Base-by-base conservation (phyloP, 2,888 invertebrate species). In the Cataglyphis altisquamis region DNA sequence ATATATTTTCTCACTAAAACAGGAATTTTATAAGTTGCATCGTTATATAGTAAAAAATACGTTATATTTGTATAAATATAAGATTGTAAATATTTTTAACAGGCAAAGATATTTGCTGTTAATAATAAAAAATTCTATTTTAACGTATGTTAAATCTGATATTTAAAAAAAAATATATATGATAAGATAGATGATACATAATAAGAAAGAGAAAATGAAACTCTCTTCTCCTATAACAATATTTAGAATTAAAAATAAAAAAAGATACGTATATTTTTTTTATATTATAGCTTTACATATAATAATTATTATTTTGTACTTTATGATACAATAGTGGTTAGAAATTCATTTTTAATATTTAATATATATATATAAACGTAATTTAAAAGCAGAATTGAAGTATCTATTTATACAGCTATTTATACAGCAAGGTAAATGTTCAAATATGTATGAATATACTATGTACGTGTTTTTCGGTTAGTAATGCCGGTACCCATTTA, bases 381-480 rank as follows among this genome's bases (percentile, higher is more conserved):
- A 12, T 63, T 74, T 74, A n/a, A 15, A 68, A 66, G 9, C n/a
- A 12, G 4, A 67, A 64, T 10, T 48, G n/a, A 3, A n/a, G 9
- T 41, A 48, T 21, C 8, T 32, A 32, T 45, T 29, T 29, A 29
- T 29, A 29, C 29, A 29, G 2, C 2, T 32, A 32, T 32, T 29
- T 29, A 29, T 29, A 29, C 29, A 29, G 2, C 2, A 29, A 29
- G 29, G 29, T 29, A 60, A 78, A 60, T 45, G 72, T 60, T 60
- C 2, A 25, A n/a, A 60, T 36, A 70, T 41, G 45, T 41, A 57
- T 72, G 73, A 78, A 29, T 29, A 45, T 67, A 66, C 15, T 8
- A 15, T 70, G 39, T 21, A 70, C 41, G 12, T 25, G 70, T 60
- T 32, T 75, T 39, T n/a, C 6, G 36, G 36, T 57, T 41, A 15